phyloP scores from a whole-genome alignment of 2,113 vertebrate genomes.

The Bubo bubo region DNA sequence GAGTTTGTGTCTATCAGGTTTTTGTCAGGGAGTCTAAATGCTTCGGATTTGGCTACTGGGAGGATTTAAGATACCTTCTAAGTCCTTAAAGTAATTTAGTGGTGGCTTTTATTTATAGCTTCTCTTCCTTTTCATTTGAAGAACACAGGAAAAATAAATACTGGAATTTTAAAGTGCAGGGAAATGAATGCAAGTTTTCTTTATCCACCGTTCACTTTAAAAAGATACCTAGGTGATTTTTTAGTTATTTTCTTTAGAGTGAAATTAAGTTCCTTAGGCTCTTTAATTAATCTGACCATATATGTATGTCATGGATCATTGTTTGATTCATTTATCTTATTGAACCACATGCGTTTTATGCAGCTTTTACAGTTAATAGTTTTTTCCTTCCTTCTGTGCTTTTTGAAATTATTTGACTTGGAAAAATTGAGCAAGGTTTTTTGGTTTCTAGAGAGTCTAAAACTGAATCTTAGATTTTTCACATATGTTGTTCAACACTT shows the following conservation, averaged over 20 bases:
- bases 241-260: not conserved
- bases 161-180: not conserved
- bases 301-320: not conserved
- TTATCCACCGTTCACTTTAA: not conserved
- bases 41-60: not conserved
- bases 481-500: not conserved
- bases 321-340: not conserved
- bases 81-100: not conserved
- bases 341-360: not conserved
- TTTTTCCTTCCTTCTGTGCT: not conserved
- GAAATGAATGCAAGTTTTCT: not conserved
- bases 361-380: not conserved
- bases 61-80: not conserved
- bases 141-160: not conserved
- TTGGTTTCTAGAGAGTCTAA: not conserved
- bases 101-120: not conserved
- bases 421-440: not conserved
- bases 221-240: not conserved
- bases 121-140: not conserved
- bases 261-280: not conserved
- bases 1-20: not conserved
- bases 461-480: not conserved
- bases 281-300: not conserved
- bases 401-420: not conserved
- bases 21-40: not conserved